A percentile compares a stretch with the other conserved stretches of the same genome.
These are phyloP conservation scores for Synergus laeviventris DNA, from an alignment of 2,888 invertebrate genomes.

Conservation along the genomic window DNA sequence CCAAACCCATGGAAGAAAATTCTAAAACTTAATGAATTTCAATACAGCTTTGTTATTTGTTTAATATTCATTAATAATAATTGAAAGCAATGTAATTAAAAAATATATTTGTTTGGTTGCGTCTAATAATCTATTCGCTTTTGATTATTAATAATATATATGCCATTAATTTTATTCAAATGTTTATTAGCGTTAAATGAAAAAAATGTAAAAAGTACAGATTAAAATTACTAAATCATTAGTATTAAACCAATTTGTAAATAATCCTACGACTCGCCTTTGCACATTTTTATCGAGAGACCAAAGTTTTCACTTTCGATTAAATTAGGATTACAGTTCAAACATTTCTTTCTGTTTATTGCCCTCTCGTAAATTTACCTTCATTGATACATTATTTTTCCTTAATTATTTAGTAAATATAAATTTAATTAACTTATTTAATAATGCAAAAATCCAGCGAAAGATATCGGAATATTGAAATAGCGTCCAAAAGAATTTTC, in stretches of 20 bases:
- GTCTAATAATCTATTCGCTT: neutral
- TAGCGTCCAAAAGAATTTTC: too few species aligned
- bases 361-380: neutral
- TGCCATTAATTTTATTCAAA: conserved; percentile 61
- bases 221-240: conserved; percentile 32
- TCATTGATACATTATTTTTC: too few species aligned
- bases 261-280: conserved; percentile 40
- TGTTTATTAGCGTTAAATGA: conserved; percentile 57
- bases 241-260: conserved; percentile 33
- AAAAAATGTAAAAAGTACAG: conserved; percentile 30
- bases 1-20: neutral
- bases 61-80: neutral
- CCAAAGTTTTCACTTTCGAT: conserved; percentile 2
- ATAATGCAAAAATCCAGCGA: too few species aligned
- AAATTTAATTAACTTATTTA: too few species aligned
- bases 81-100: neutral
- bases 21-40: conserved; percentile 15
- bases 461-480: too few species aligned
- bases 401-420: too few species aligned
- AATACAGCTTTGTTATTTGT: neutral
- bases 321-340: neutral
- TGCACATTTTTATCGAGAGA: conserved; percentile 29
- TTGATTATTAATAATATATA: conserved; percentile 21
- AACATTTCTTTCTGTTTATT: conserved; percentile 17
- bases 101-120: neutral